Conservation (phyloP, 2,888 invertebrate species). For the Seladonia tumulorum region DNA sequence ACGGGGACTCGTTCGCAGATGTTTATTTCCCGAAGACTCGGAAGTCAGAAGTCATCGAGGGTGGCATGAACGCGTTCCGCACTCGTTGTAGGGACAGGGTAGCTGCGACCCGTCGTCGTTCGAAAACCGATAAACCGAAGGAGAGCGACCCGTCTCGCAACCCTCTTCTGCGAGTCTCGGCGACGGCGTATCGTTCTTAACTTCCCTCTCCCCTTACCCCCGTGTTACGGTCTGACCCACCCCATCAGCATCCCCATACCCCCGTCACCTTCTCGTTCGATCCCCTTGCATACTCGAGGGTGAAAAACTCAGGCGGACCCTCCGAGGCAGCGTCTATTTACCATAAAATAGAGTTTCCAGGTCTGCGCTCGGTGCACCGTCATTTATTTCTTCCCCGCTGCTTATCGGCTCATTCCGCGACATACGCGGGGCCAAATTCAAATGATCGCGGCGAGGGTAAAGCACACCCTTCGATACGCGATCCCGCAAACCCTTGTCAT, state of each 20-base stretch:
- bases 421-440: slow-evolving; percentile 64
- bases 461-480: not conserved
- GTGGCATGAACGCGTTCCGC: not conserved
- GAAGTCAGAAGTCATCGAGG: slow-evolving; percentile 11
- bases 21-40: slow-evolving; percentile 4
- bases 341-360: slow-evolving; percentile 76
- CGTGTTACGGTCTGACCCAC: not conserved
- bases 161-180: not conserved
- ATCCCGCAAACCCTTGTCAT: not conserved
- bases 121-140: slow-evolving; percentile 69
- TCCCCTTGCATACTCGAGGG: slow-evolving; percentile 1
- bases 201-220: not conserved
- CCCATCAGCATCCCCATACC: not conserved
- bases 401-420: slow-evolving; percentile 70
- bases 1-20: not conserved
- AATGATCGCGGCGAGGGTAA: slow-evolving; percentile 10
- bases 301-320: not conserved
- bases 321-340: slow-evolving; percentile 64
- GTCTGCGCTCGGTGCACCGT: slow-evolving; percentile 52
- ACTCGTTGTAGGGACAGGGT: not conserved
- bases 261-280: not conserved
- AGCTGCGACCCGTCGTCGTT: slow-evolving; percentile 35
- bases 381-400: slow-evolving; percentile 67
- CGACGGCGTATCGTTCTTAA: slow-evolving; percentile 12
- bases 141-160: slow-evolving; percentile 41